These are phyloP conservation scores for Nylanderia fulva DNA, from an alignment of 1,140 invertebrate species.

Conservation along the genomic window DNA sequence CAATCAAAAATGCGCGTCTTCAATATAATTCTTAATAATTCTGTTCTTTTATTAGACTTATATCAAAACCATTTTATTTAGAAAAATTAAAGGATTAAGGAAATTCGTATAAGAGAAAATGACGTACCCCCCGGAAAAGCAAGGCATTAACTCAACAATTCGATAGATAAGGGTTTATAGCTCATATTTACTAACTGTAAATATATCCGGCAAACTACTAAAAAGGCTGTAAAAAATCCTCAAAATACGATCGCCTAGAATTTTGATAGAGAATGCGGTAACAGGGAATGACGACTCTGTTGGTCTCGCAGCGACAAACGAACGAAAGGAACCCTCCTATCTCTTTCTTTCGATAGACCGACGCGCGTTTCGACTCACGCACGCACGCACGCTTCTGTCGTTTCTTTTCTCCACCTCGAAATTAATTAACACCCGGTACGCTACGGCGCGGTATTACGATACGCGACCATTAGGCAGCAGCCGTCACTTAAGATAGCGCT, in stretches of 20 bases:
- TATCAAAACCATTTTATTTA: background rate
- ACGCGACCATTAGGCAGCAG: conserved; percentile 65
- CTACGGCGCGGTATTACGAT: conserved; percentile 68
- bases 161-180: conserved; percentile 24
- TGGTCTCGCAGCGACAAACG: background rate
- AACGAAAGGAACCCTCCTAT: conserved; percentile 4
- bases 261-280: background rate
- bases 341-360: background rate
- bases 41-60: too few species aligned
- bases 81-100: background rate
- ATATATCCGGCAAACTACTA: background rate
- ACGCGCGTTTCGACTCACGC: conserved; percentile 28
- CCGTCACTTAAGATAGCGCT: conserved; percentile 72
- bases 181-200: conserved; percentile 9
- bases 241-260: background rate
- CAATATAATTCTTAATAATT: background rate
- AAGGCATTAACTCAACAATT: conserved; percentile 3
- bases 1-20: too few species aligned
- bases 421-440: conserved; percentile 73
- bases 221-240: conserved; percentile 2
- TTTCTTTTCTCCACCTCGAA: conserved; percentile 57
- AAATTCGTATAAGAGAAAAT: background rate
- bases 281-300: background rate
- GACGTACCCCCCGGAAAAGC: too few species aligned
- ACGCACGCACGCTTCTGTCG: conserved; percentile 12